Conservation (phyloP, 2,113 vertebrate species). For the Rhizomys pruinosus region DNA sequence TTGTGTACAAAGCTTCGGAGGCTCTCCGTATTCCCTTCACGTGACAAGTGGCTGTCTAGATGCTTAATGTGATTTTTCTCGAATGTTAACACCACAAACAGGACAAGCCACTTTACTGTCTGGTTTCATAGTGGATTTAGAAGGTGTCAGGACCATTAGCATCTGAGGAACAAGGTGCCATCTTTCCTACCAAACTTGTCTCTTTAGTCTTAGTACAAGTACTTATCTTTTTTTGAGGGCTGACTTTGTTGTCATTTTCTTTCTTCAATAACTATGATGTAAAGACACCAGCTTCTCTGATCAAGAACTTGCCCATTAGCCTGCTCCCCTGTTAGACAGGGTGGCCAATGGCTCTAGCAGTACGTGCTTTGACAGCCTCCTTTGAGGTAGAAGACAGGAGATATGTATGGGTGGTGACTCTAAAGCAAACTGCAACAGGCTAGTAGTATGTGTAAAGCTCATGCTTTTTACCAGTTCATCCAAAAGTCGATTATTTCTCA, state of each 20-base stretch:
- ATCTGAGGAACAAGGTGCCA: slow-evolving; percentile 62
- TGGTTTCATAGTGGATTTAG: slow-evolving; percentile 86
- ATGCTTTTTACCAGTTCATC: not conserved
- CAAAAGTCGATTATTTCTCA: too few species aligned
- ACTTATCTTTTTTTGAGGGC: not conserved
- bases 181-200: not conserved
- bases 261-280: not conserved
- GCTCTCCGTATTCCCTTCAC: slow-evolving; percentile 94
- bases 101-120: slow-evolving; percentile 94
- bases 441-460: slow-evolving; percentile 86
- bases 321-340: slow-evolving; percentile 77
- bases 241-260: slow-evolving; percentile 48
- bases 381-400: slow-evolving; percentile 79
- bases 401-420: slow-evolving; percentile 85
- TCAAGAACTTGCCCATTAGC: slow-evolving; percentile 82
- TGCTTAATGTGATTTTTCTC: slow-evolving; percentile 92
- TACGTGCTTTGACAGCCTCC: slow-evolving; percentile 75
- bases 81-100: slow-evolving; percentile 91
- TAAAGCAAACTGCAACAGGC: slow-evolving; percentile 86
- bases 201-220: not conserved
- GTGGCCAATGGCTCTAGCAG: slow-evolving; percentile 45
- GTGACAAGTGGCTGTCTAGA: slow-evolving; percentile 91
- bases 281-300: slow-evolving; percentile 62
- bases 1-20: slow-evolving; percentile 89
- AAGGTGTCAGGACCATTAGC: slow-evolving; percentile 80